Conservation (phyloP, 1,140 invertebrate species). For the Drosophila takahashii region DNA sequence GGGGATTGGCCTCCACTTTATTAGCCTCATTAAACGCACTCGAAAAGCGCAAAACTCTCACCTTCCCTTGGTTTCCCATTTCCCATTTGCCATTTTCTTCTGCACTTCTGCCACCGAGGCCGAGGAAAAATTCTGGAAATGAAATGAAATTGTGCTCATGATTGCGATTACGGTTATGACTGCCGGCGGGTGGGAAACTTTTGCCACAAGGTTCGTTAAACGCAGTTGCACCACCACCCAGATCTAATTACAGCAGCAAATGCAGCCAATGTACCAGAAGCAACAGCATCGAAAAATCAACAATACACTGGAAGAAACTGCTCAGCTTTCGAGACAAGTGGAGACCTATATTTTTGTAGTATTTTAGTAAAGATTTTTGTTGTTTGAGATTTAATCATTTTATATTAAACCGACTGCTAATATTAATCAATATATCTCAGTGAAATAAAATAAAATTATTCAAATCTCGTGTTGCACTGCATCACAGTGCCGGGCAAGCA, state of each 20-base stretch:
- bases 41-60: slow-evolving; percentile 50
- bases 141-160: slow-evolving; percentile 78
- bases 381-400: no score
- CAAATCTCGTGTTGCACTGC: background rate
- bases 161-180: slow-evolving; percentile 77
- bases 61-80: slow-evolving; percentile 1
- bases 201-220: slow-evolving; percentile 64
- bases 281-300: slow-evolving; percentile 28
- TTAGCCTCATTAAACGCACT: slow-evolving; percentile 76
- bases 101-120: background rate
- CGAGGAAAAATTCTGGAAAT: slow-evolving; percentile 62
- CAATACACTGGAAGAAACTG: slow-evolving; percentile 3
- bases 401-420: no score
- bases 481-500: slow-evolving; percentile 31
- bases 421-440: no score
- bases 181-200: slow-evolving; percentile 27
- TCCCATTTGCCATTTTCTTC: slow-evolving; percentile 6
- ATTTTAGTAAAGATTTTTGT: no score
- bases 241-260: slow-evolving; percentile 62
- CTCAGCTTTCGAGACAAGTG: no score
- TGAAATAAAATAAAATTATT: no score
- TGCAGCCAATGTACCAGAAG: slow-evolving; percentile 46
- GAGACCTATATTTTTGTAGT: no score
- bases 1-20: slow-evolving; percentile 50
- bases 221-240: slow-evolving; percentile 30